Percentiles rank a stretch among this genome's conserved stretches.
Evolutionary conservation across 2,888 invertebrate genomes (phyloP).

Genomic region (Drosophila incognita): DNA sequence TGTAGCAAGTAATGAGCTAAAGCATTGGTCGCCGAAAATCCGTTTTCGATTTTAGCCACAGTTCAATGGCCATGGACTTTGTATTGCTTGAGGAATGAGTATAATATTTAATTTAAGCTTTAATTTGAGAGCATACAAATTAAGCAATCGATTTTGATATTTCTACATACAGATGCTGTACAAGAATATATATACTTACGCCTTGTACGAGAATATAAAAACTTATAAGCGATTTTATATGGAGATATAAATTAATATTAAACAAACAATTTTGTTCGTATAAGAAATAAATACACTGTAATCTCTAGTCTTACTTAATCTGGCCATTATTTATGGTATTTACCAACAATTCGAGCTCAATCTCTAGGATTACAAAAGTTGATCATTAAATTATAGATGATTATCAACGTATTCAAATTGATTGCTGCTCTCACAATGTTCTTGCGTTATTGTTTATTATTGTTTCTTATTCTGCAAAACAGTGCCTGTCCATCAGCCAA

Average conservation of each 20-base stretch:
- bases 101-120: not conserved
- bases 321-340: not conserved
- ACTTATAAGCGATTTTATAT: not conserved
- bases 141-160: not conserved
- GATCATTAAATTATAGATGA: not conserved
- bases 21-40: constrained; percentile 11
- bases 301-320: not conserved
- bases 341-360: not conserved
- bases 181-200: not conserved
- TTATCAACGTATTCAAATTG: not conserved
- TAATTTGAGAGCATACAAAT: not conserved
- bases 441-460: not conserved
- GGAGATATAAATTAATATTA: not conserved
- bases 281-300: not conserved
- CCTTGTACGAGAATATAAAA: not conserved
- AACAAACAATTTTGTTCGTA: too few species aligned
- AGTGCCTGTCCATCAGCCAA: not conserved
- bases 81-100: not conserved
- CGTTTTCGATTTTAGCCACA: constrained; percentile 38
- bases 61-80: constrained; percentile 57
- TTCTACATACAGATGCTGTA: not conserved
- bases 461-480: not conserved
- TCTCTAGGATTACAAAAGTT: not conserved
- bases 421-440: not conserved
- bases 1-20: constrained; percentile 57